These are phyloP conservation scores for Cosmopolites sordidus DNA, from an alignment of 2,888 invertebrate genomes.

Conservation along the genomic window DNA sequence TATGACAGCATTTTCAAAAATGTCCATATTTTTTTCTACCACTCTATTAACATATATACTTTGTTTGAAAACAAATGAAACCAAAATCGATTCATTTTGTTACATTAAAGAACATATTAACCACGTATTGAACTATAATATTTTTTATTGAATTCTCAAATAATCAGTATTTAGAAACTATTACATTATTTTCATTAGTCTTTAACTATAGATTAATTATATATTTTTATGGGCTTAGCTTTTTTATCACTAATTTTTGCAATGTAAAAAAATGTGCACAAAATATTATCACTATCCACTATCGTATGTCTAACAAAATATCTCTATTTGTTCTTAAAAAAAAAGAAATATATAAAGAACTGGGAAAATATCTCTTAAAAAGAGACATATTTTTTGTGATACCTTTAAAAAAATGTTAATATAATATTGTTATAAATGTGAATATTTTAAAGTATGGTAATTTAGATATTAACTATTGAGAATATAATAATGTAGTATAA, in stretches of 20 bases:
- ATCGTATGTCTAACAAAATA: conserved; percentile 19
- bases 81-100: no score
- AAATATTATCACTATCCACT: conserved; percentile 12
- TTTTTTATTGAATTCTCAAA: no score
- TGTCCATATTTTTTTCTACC: no score
- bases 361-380: conserved; percentile 34
- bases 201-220: no score
- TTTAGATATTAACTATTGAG: conserved; percentile 11
- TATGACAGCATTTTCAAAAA: no score
- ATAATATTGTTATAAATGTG: conserved; percentile 40
- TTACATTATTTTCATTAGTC: no score
- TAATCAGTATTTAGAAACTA: no score
- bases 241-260: conserved; percentile 6
- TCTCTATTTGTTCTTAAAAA: conserved; percentile 19
- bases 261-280: conserved; percentile 17
- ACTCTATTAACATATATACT: no score
- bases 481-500: conserved; percentile 16
- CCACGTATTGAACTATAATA: no score
- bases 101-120: no score
- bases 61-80: no score
- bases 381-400: conserved; percentile 47
- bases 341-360: conserved; percentile 30
- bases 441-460: conserved; percentile 35
- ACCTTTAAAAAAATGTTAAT: conserved; percentile 41
- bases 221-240: not conserved